A percentile compares a stretch with the other conserved stretches of the same genome.
Evolutionary conservation across 2,888 invertebrate species (phyloP).

Genomic region (Saturnia pavonia): DNA sequence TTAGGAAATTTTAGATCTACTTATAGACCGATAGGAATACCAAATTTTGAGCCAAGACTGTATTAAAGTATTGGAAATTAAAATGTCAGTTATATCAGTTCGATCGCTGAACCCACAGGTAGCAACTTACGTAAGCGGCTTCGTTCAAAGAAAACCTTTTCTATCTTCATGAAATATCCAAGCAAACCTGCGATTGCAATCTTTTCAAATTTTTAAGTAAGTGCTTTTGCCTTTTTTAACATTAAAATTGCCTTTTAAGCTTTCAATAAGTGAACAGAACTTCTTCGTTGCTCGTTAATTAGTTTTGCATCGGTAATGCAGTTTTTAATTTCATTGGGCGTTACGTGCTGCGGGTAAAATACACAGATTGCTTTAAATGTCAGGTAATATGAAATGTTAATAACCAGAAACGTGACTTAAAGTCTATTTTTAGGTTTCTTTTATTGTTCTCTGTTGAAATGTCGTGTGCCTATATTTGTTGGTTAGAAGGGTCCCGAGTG

Average conservation of each 20-base stretch:
- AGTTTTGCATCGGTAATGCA: slow-evolving; percentile 48
- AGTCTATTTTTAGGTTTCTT: slow-evolving; percentile 48
- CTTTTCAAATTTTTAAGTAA: slow-evolving; percentile 30
- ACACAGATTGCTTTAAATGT: slow-evolving; percentile 4
- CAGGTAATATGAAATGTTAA: slow-evolving; percentile 31
- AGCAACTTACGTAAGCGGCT: slow-evolving; percentile 5
- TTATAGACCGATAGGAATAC: not conserved
- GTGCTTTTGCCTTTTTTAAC: slow-evolving; percentile 40
- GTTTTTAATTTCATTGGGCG: slow-evolving; percentile 42
- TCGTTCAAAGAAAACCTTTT: slow-evolving; percentile 19
- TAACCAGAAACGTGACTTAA: slow-evolving; percentile 51
- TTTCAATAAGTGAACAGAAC: slow-evolving; percentile 40
- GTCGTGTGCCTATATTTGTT: slow-evolving; percentile 63
- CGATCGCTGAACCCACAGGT: slow-evolving; percentile 7
- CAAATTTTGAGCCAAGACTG: not conserved
- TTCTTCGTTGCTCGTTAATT: slow-evolving; percentile 38
- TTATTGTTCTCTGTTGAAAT: slow-evolving; percentile 57
- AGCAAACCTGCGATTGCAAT: slow-evolving; percentile 9
- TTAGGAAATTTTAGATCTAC: not conserved
- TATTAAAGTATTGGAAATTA: not conserved
- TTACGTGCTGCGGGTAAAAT: not conserved
- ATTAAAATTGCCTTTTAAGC: slow-evolving; percentile 46
- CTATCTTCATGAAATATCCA: slow-evolving; percentile 14
- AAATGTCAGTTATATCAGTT: not conserved
- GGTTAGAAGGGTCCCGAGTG: slow-evolving; percentile 57